Evolutionary conservation across 2,113 vertebrate species (phyloP), one percentile per base, ranked within the genome.

Genomic region (Hippocampus guttulatus): DNA sequence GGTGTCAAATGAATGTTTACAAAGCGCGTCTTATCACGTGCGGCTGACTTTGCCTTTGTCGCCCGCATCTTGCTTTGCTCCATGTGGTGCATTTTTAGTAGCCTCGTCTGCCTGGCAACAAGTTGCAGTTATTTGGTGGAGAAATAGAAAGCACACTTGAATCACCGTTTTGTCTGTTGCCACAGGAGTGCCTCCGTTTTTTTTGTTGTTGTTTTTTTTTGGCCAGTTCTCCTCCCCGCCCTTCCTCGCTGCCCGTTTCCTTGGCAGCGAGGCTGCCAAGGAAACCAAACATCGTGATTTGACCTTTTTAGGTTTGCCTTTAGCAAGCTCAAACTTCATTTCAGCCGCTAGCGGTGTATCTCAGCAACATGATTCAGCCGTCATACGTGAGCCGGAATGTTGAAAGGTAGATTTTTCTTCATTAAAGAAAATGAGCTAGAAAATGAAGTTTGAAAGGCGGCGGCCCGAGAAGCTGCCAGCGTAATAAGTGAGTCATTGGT

Each of bases 401-500:
- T 78, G 63, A 72, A 21, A 11, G 66, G 61, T 15, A 57, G 5
- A 14, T 71, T 75, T 40, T 70, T 52, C 12, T 74, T n/a, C 21
- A 45, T 70, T 25, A 71, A 61, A 49, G 41, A 78, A 77, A 51
- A 65, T 68, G 70, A 78, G 63, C 57, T 64, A 23, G 23, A 71
- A 70, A 78, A 79, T 75, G n/a, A 55, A 54, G 72, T 82, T 68
- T 79, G 69, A 78, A 72, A 76, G 64, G 52, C 68, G 64, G 73
- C 40, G 41, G 41, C 40, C 70, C 57, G 62, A 70, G 27, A 64
- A 60, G 54, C 61, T 71, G 61, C 55, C 73, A 64, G 75, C 77
- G 51, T 64, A 70, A 84, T 79, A 64, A 81, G 66, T 75, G 64
- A 76, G 45, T 77, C 76, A 75, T 54, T 76, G 70, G 21, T 76